Evolutionary conservation across 1,140 invertebrate species (phyloP).

Genomic region (Littorina saxatilis): DNA sequence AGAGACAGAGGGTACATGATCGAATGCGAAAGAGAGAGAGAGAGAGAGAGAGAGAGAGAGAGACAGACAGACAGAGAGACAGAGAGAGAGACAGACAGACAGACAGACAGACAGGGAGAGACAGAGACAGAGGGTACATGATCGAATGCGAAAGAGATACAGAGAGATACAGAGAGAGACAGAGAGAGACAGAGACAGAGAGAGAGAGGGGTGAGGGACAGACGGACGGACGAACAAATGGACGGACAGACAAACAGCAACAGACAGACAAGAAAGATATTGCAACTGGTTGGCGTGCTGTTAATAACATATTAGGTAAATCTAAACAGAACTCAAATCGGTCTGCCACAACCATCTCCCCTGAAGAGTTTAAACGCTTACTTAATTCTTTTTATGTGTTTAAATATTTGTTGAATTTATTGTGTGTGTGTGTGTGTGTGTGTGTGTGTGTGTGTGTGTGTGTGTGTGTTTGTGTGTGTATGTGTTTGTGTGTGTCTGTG

Average conservation of each 20-base stretch:
- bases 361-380: too few species aligned
- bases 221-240: background rate
- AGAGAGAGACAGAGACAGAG: constrained; percentile 22
- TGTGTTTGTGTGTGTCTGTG: too few species aligned
- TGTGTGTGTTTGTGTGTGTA: too few species aligned
- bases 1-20: background rate
- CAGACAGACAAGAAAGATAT: background rate
- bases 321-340: too few species aligned
- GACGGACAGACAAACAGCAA: background rate
- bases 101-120: background rate
- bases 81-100: background rate
- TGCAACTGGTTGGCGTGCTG: too few species aligned
- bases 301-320: too few species aligned
- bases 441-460: too few species aligned
- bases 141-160: background rate
- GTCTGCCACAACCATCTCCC: too few species aligned
- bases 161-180: background rate
- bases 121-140: background rate
- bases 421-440: too few species aligned
- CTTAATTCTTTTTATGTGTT: too few species aligned
- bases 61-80: background rate
- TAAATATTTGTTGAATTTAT: too few species aligned
- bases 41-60: background rate
- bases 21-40: too few species aligned
- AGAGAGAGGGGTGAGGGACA: constrained; percentile 15